Percentiles rank a stretch among this genome's conserved stretches.
These are phyloP conservation scores for Bimastos eiseni DNA, from an alignment of 2,888 invertebrate genomes.

Conservation along the genomic window DNA sequence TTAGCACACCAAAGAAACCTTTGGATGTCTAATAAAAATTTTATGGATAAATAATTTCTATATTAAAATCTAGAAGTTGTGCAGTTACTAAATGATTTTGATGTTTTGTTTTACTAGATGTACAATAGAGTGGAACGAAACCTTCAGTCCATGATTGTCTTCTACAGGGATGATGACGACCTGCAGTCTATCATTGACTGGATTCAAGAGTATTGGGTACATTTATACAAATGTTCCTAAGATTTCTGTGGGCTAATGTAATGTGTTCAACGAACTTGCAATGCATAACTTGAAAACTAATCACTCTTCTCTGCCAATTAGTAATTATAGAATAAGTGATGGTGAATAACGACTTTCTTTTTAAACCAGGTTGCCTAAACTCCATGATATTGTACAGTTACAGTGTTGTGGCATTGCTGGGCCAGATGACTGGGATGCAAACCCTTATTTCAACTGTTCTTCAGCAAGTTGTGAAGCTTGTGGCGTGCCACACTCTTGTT, in stretches of 20 bases:
- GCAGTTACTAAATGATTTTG: background rate
- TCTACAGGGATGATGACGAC: background rate
- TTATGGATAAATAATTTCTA: too few relatives aligned
- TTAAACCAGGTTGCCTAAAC: background rate
- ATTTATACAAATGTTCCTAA: background rate
- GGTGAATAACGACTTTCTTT: background rate
- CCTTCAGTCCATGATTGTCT: background rate
- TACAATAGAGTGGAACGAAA: background rate
- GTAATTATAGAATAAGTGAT: background rate
- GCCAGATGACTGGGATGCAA: background rate
- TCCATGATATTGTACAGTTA: background rate
- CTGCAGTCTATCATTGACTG: constrained; percentile 13
- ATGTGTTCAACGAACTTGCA: background rate
- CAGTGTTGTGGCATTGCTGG: background rate
- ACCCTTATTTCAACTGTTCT: background rate
- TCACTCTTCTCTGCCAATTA: too few relatives aligned
- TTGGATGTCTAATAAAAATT: background rate
- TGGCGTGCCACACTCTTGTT: background rate
- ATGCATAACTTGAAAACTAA: too few relatives aligned
- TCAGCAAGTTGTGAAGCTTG: background rate
- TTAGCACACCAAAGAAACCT: background rate
- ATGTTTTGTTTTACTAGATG: background rate
- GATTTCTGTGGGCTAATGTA: background rate
- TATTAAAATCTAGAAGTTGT: background rate
- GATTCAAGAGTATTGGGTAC: background rate